Base-by-base conservation (phyloP, 2,888 invertebrate genomes). In the Aplocera efformata region DNA sequence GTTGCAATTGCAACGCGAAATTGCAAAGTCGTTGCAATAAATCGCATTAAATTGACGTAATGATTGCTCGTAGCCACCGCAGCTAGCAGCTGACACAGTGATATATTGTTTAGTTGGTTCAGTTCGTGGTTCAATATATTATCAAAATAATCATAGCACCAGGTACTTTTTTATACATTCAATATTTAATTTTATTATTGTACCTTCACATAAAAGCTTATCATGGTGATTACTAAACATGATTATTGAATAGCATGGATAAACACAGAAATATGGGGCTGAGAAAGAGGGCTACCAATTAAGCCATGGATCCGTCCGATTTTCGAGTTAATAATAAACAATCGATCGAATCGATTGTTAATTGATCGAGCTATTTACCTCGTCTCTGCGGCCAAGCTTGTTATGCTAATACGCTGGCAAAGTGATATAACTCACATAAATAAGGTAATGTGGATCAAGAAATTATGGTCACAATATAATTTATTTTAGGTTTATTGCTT, bases 41-140 rank as follows among this genome's bases (percentile, higher is more conserved):
- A 74, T 74, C 41, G 51, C 50, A 52, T 60, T 55, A 67, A 72
- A 66, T 67, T 68, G 72, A 71, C 66, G 58, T 42, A 50, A 55
- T 65, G 67, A 72, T 71, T 64, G 61, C 59, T 53, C 41, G 32
- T 40, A 37, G 52, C 53, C 50, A 46, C 47, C 32, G 52, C 27
- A 28, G 21, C 13, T 27, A 31, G 32, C 32, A 25, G 10, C 7
- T 9, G 27, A 5, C 34, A 35, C 25, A 40, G 22, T 7, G 5
- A 7, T 4, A 5, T 3, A 1, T 5, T 11, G 6, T 8, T 11
- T 9, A 23, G 27, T 35, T 31, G 5, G 26, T 7, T 6, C 20
- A 34, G 4, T 31, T 1, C 5, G 13, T n/a, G n/a, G n/a, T 17
- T 17, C 13, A 17, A 5, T 3, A 2, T 17, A 17, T 17, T 17